phyloP scores from a whole-genome alignment of 1,140 invertebrate genomes.

The Portunus trituberculatus region DNA sequence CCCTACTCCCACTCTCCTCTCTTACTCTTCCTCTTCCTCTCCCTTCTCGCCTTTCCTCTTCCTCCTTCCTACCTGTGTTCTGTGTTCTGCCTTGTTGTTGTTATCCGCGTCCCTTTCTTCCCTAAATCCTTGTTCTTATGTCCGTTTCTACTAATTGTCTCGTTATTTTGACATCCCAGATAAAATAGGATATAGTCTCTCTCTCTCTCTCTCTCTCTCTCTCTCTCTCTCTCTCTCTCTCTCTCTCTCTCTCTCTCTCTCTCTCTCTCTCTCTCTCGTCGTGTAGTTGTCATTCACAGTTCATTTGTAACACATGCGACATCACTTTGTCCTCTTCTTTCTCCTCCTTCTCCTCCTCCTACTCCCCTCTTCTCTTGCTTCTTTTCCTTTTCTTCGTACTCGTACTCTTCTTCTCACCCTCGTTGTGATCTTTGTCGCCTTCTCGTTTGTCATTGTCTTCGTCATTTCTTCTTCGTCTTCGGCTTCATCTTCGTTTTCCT shows the following conservation, averaged over 20 bases:
- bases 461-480: too few species aligned
- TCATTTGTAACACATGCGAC: background rate
- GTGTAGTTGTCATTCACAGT: background rate
- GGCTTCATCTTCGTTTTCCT: too few species aligned
- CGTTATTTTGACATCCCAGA: background rate
- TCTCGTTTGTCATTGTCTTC: too few species aligned
- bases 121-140: background rate
- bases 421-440: background rate
- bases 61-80: too few species aligned
- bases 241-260: background rate
- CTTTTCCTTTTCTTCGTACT: background rate
- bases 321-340: background rate
- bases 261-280: background rate
- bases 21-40: background rate
- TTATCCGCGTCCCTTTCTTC: too few species aligned
- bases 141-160: background rate
- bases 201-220: background rate
- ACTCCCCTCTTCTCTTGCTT: background rate
- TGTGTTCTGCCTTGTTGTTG: too few species aligned
- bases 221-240: slow-evolving; percentile 10
- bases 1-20: background rate
- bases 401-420: background rate
- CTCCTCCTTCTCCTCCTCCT: background rate
- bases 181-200: background rate
- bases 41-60: too few species aligned